These are phyloP conservation scores for Rhamphomyia laevipes DNA, from an alignment of 2,888 invertebrate species.

Conservation along the genomic window DNA sequence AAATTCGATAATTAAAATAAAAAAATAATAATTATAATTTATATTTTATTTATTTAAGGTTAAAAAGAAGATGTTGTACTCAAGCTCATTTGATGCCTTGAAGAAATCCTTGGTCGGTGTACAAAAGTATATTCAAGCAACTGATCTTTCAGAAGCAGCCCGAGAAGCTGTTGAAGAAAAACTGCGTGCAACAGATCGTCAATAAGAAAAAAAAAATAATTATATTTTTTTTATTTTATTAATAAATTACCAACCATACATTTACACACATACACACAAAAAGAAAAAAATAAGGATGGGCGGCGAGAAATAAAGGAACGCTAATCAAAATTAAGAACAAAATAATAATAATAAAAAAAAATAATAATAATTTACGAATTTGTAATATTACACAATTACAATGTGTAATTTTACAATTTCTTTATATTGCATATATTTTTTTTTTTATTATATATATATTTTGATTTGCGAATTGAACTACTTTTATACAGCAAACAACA, in stretches of 20 bases:
- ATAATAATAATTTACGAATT: too few species aligned
- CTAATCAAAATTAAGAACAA: too few species aligned
- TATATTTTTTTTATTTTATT: neutral
- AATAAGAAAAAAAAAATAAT: constrained; percentile 42
- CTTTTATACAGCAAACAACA: neutral
- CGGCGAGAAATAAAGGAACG: too few species aligned
- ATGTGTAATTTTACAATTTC: too few species aligned
- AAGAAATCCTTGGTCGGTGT: constrained; percentile 95
- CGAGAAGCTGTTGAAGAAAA: constrained; percentile 90
- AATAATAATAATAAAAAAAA: too few species aligned
- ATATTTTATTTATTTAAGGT: constrained; percentile 35
- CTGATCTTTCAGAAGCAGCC: constrained; percentile 87
- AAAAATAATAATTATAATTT: neutral
- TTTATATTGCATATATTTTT: too few species aligned
- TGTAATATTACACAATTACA: too few species aligned
- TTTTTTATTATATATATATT: too few species aligned
- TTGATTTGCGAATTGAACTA: too few species aligned
- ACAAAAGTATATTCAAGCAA: constrained; percentile 95
- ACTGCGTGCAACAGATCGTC: constrained; percentile 87
- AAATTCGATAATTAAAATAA: neutral
- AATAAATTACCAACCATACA: too few species aligned
- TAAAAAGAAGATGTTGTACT: constrained; percentile 78
- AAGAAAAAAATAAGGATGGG: too few species aligned
- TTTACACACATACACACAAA: too few species aligned
- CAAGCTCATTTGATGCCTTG: constrained; percentile 94